phyloP scores from a whole-genome alignment of 2,113 vertebrate species.

The Canis aureus region DNA sequence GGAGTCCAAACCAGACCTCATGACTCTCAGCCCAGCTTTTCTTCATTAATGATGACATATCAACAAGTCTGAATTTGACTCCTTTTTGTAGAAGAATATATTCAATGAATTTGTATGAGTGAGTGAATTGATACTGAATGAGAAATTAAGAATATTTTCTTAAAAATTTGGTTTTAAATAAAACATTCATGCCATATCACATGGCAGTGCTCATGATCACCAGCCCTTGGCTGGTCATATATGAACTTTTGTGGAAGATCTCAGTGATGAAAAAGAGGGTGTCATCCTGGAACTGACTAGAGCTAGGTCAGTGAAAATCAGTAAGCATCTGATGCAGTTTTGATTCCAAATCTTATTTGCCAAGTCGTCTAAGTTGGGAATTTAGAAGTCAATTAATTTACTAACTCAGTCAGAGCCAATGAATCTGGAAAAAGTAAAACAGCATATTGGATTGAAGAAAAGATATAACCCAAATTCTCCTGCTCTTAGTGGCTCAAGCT shows the following conservation, averaged over 20 bases:
- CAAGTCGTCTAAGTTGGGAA: background rate
- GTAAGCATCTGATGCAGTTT: background rate
- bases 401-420: background rate
- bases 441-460: background rate
- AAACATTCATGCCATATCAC: background rate
- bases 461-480: background rate
- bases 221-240: background rate
- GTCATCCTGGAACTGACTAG: background rate
- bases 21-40: background rate
- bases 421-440: background rate
- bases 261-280: background rate
- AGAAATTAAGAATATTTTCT: background rate
- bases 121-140: background rate
- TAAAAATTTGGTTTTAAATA: background rate
- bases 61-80: background rate
- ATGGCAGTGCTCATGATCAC: background rate
- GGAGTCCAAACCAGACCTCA: background rate
- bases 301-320: background rate
- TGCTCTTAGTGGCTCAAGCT: background rate
- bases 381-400: background rate
- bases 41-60: background rate
- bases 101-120: background rate
- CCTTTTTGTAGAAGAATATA: background rate
- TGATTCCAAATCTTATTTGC: slow-evolving; percentile 2
- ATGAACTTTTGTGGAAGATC: background rate